Percentiles rank a stretch among this genome's conserved stretches.
These are phyloP conservation scores for Antrozous pallidus DNA, from an alignment of 2,797 vertebrate genomes.

Conservation along the genomic window DNA sequence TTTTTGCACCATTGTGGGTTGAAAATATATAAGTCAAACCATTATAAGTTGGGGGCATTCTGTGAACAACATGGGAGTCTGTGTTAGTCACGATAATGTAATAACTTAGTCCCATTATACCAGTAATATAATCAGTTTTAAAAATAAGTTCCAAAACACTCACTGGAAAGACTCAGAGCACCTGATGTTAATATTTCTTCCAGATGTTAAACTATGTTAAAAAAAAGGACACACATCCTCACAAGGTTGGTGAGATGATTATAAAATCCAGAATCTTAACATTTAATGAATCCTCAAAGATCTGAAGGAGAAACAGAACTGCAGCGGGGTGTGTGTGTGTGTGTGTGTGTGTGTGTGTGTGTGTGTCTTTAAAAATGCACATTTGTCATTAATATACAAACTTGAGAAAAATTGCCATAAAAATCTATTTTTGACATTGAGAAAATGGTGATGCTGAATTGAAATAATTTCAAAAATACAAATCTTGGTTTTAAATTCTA, in stretches of 20 bases:
- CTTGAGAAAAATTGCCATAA: neutral
- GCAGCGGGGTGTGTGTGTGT: too few species aligned
- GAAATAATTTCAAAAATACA: neutral
- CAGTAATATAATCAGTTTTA: neutral
- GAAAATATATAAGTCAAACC: neutral
- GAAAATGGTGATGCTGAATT: neutral
- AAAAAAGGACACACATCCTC: neutral
- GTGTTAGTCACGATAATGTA: neutral
- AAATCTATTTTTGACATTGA: neutral
- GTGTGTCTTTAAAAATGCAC: neutral
- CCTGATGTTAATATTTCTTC: neutral
- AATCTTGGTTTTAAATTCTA: neutral
- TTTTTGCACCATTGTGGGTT: neutral
- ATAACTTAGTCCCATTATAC: neutral
- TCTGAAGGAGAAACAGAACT: neutral
- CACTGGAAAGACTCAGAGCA: neutral
- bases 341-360: too few species aligned
- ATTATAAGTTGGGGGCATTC: neutral
- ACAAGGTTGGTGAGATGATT: neutral
- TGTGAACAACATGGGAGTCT: neutral
- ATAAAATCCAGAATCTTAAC: neutral
- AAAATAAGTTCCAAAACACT: neutral
- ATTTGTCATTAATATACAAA: neutral
- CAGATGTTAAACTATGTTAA: neutral
- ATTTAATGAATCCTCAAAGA: neutral